Evolutionary conservation across 2,113 vertebrate species (phyloP).

Genomic region (Recurvirostra avosetta): DNA sequence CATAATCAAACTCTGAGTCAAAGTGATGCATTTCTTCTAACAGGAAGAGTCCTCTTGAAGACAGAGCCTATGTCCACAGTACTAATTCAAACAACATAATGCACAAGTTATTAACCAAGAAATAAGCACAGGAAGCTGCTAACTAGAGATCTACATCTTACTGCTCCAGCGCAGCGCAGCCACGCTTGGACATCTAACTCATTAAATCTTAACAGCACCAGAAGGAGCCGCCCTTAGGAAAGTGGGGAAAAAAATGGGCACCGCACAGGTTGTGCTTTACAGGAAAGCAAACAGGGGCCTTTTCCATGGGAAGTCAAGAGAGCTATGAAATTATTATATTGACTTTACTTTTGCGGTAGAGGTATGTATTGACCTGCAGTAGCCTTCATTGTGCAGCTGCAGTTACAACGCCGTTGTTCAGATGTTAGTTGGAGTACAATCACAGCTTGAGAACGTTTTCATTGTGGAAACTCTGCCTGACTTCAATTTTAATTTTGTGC

Average conservation of each 20-base stretch:
- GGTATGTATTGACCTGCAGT: background rate
- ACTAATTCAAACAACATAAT: background rate
- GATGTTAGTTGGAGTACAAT: background rate
- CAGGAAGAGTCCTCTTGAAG: background rate
- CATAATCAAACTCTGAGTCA: background rate
- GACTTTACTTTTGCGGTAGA: background rate
- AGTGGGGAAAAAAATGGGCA: background rate
- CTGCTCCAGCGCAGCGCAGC: background rate
- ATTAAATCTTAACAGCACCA: background rate
- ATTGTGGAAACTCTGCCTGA: background rate
- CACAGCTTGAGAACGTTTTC: background rate
- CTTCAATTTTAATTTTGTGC: background rate
- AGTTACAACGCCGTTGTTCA: background rate
- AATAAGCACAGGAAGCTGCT: background rate
- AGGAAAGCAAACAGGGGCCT: background rate
- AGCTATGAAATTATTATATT: background rate
- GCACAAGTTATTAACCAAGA: background rate
- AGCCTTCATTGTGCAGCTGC: background rate
- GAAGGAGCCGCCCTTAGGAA: fast-evolving
- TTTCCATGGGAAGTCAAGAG: background rate
- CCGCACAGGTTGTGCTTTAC: background rate
- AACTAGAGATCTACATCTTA: background rate
- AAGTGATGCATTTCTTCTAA: background rate
- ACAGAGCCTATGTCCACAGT: background rate
- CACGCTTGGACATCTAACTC: background rate